Base-by-base conservation (phyloP, 2,888 invertebrate species). In the Bellardia pandia region DNA sequence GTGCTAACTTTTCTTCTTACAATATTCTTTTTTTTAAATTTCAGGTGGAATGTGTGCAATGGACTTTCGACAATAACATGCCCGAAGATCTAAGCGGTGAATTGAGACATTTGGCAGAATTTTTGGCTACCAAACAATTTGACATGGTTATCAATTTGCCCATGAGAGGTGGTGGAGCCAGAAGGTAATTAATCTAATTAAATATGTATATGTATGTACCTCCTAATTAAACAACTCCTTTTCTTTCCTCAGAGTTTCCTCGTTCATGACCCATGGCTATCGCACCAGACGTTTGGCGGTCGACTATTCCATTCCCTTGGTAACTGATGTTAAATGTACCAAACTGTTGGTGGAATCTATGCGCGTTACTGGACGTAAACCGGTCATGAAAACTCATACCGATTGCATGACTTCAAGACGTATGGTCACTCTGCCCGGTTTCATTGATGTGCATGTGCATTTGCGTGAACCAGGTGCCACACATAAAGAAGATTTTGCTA, bases 381-480 rank as follows among this genome's bases (percentile, higher is more conserved):
- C 95, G 13, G 94, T 94, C 7, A 96, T 99, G 96, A 98, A 99
- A 94, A 98, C 98, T 0, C 97, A 98, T 92, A 97, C 98, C n/a
- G 99, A 99, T 93, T 99, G 99, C 93, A 96, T 99, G 94, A 97
- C 98, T 0, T 98, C 98, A 0, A 95, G 98, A 37, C 96, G 96
- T 56, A 96, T 99, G 89, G 95, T 98, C 8, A 96, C 97, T 90
- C 94, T 99, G 74, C 99, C 99, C 0, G 99, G 99, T 60, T 96
- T 99, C 89, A 98, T 99, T 88, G 99, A 99, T 92, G 97, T 99
- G 0, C 99, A 99, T 92, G 99, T 99, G 0, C 99, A 99, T 93
- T 96, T 98, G 3, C 95, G 99, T 16, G 99, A 99, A 92, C 99
- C 99, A n/a, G 99, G 99, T 0, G 98, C 97, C 5, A 97, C 97